These are phyloP conservation scores for Anoplolepis gracilipes DNA, from an alignment of 1,140 invertebrate genomes.

Conservation along the genomic window DNA sequence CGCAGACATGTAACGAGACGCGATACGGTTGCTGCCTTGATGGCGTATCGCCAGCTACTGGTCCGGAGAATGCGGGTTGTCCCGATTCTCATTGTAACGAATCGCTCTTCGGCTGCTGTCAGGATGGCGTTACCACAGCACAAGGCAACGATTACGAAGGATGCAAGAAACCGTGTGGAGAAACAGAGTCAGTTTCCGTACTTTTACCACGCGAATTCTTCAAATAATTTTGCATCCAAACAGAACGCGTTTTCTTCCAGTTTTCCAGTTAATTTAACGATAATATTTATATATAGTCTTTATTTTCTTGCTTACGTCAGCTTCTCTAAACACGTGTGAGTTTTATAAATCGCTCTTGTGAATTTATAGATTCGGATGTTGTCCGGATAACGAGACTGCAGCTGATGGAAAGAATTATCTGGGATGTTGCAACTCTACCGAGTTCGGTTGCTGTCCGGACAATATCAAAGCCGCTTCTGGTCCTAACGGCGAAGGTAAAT, in stretches of 20 bases:
- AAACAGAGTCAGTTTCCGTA: conserved; percentile 86
- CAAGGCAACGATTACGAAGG: conserved; percentile 94
- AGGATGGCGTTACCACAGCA: conserved; percentile 92
- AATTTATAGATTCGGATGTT: conserved; percentile 88
- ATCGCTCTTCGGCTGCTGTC: conserved; percentile 94
- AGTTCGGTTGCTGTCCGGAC: conserved; percentile 93
- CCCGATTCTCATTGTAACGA: conserved; percentile 91
- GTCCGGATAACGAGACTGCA: conserved; percentile 88
- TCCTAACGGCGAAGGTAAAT: conserved; percentile 87
- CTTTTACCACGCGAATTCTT: not conserved
- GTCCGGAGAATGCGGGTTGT: conserved; percentile 91
- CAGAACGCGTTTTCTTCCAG: not conserved
- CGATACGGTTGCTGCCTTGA: conserved; percentile 96
- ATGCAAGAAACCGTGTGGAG: conserved; percentile 90
- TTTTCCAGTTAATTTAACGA: not conserved
- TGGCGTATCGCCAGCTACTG: conserved; percentile 93
- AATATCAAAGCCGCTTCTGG: conserved; percentile 90
- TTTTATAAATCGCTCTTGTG: not conserved
- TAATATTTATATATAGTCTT: not conserved
- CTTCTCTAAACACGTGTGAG: not conserved
- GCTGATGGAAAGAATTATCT: conserved; percentile 87
- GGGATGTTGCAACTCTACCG: conserved; percentile 88
- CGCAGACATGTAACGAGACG: conserved; percentile 92
- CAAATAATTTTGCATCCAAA: not conserved
- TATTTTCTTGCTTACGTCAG: not conserved